Base-by-base conservation (phyloP, 2,113 vertebrate genomes). In the Menura novaehollandiae region DNA sequence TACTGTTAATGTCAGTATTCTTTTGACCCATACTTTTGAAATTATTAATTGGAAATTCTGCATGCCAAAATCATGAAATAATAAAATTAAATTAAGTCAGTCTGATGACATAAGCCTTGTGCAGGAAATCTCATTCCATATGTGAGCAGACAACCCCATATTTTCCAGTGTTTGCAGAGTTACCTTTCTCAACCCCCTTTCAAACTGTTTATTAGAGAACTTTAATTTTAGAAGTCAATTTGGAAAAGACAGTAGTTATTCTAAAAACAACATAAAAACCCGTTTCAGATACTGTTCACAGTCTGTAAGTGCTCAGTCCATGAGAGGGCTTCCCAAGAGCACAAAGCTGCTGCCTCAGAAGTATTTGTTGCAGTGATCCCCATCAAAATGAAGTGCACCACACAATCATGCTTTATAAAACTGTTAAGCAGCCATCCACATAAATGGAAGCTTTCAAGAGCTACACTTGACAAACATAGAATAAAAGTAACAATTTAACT, bases 31-130 rank as follows among this genome's bases (percentile, higher is more conserved):
- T 93, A 49, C 85, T 97, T 97, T 96, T 97, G 82, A 79, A 96
- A 97, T 97, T 97, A 98, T 98, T 98, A 98, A 98, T 97, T 98
- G 89, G 80, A 96, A 97, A 97, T 97, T 93, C 96, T 95, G 97
- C 95, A 97, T 97, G 96, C 97, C 96, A 89, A 95, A 97, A 97
- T 97, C 91, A 96, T 97, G 96, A 98, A 97, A 96, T 93, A 96
- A 96, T 96, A 89, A 97, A 98, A 98, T 98, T 96, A 94, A 98
- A 97, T 97, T 97, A 98, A 98, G 94, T 93, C 94, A 95, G 93
- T 89, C 91, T 95, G 96, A 97, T 98, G 97, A 98, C 97, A 97
- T 97, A 97, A 98, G 95, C 85, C 33, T 84, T 89, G 85, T 96
- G 78, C 64, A 91, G 84, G 96, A 95, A 97, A 90, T 95, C 91